Conservation (phyloP, 2,113 vertebrate species). For the Plectropomus leopardus region DNA sequence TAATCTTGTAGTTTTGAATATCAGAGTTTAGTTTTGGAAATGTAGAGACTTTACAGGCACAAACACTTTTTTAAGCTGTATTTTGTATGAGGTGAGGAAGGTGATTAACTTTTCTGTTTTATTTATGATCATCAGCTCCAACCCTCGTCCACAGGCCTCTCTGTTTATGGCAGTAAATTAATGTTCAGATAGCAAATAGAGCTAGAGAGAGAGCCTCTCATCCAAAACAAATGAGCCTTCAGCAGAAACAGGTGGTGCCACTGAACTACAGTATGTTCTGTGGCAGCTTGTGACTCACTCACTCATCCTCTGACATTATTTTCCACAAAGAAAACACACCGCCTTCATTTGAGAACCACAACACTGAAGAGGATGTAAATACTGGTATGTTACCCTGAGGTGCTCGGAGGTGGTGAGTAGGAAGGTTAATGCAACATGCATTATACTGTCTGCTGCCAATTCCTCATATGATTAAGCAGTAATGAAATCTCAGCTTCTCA, state of each 20-base stretch:
- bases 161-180: conserved; percentile 30
- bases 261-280: conserved; percentile 32
- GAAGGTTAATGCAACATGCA: conserved; percentile 52
- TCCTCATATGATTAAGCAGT: conserved; percentile 1
- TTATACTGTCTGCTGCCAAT: conserved; percentile 20
- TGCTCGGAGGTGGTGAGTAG: conserved; percentile 26
- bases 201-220: conserved; percentile 18
- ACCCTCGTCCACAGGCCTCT: background rate
- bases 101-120: conserved; percentile 14
- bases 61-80: background rate
- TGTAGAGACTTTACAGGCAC: background rate
- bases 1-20: background rate
- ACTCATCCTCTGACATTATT: conserved; percentile 49
- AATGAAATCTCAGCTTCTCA: background rate
- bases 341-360: conserved; percentile 45
- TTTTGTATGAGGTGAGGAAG: background rate
- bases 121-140: conserved; percentile 14
- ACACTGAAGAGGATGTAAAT: conserved; percentile 45
- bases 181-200: conserved; percentile 26
- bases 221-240: conserved; percentile 40
- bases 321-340: conserved; percentile 25
- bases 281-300: conserved; percentile 49
- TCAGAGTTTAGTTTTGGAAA: background rate
- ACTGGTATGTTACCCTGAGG: conserved; percentile 25
- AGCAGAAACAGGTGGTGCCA: conserved; percentile 59